These are phyloP conservation scores for Apis cerana DNA, from an alignment of 1,140 invertebrate genomes.

Conservation along the genomic window DNA sequence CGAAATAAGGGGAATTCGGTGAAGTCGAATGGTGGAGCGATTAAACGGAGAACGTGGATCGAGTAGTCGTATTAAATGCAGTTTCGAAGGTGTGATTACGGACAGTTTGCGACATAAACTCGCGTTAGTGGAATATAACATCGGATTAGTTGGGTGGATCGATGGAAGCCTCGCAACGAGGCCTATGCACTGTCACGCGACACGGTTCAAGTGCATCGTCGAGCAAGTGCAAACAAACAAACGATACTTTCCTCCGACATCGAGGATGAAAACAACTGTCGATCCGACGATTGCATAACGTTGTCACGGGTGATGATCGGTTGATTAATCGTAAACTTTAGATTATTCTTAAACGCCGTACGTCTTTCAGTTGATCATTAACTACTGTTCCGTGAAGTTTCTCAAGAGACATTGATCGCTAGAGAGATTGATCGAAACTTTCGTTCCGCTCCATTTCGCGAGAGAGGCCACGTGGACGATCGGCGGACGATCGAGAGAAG, in stretches of 20 bases:
- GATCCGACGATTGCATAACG: too few species aligned
- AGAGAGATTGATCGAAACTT: slow-evolving; percentile 18
- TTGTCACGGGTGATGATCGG: too few species aligned
- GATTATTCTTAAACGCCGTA: slow-evolving; percentile 4
- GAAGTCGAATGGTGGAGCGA: not conserved
- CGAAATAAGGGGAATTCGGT: too few species aligned
- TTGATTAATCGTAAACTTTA: too few species aligned
- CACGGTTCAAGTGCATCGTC: slow-evolving; percentile 42
- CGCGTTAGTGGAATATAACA: not conserved
- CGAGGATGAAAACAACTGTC: too few species aligned
- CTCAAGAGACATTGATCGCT: too few species aligned
- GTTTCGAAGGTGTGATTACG: not conserved
- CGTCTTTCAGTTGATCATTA: slow-evolving; percentile 48
- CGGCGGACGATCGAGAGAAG: not conserved
- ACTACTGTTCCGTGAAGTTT: not conserved
- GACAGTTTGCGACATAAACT: not conserved
- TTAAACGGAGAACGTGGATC: not conserved
- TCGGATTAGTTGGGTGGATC: slow-evolving; percentile 28
- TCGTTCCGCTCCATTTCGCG: not conserved
- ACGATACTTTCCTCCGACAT: not conserved
- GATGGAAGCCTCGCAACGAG: slow-evolving; percentile 40
- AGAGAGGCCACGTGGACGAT: not conserved
- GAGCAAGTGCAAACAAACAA: slow-evolving; percentile 9
- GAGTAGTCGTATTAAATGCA: not conserved
- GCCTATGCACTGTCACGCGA: slow-evolving; percentile 25